Base-by-base conservation (phyloP, 2,888 invertebrate species). In the Pristionchus fissidentatus region DNA sequence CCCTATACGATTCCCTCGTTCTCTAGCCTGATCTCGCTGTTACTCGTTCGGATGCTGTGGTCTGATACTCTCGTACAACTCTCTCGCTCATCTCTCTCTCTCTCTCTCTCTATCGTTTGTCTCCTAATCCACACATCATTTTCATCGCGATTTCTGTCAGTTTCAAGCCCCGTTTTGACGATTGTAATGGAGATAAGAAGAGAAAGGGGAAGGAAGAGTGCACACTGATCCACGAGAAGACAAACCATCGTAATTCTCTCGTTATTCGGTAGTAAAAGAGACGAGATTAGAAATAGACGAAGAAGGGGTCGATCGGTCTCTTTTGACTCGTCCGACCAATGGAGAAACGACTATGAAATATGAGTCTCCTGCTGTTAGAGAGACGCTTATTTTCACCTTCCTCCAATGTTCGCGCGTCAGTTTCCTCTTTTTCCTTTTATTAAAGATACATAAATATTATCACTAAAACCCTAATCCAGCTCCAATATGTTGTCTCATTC, bases 111-210 rank as follows among this genome's bases (percentile, higher is more conserved):
- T 32, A 32, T 32, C 60, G n/a, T n/a, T n/a, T n/a, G n/a, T n/a
- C n/a, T n/a, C n/a, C n/a, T n/a, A n/a, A 32, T 60, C 60, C 60
- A 60, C 29, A 35, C 66, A 66, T 66, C 66, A 66, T 62, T 26
- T n/a, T 66, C 66, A 38, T 66, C 66, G 35, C 38, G 15, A 66
- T 66, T 66, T 38, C 66, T 38, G 66, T 66, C 66, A 66, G 66
- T 66, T 7, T 66, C 66, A 38, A 35, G 15, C 66, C 66, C 19
- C 66, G 66, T 38, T 66, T 38, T n/a, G n/a, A n/a, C n/a, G n/a
- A n/a, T n/a, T n/a, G n/a, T n/a, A n/a, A n/a, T n/a, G n/a, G n/a
- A n/a, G n/a, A n/a, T n/a, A n/a, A n/a, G n/a, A n/a, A n/a, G n/a
- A n/a, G n/a, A n/a, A n/a, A n/a, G n/a, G n/a, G n/a, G n/a, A n/a